Base-by-base conservation (phyloP, 2,797 vertebrate species). In the Peromyscus melanophrys region DNA sequence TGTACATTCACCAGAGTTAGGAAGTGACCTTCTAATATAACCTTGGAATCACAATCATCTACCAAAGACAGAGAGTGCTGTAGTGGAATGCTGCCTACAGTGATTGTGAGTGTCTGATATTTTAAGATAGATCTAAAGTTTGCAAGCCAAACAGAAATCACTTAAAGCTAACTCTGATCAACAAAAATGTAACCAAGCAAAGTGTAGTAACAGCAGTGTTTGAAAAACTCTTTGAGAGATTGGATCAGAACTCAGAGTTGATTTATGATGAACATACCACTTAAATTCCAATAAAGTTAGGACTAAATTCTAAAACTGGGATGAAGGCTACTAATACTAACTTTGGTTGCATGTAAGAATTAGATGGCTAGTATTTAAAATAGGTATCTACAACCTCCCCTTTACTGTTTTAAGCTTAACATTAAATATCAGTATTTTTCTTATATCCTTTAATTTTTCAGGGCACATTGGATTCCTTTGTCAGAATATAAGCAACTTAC, bases 131-230 rank as follows among this genome's bases (percentile, higher is more conserved):
- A 34, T 69, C 94, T 92, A 86, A 55, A 67, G 37, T 94, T 89
- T 86, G 6, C 13, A 88, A 89, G 80, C 10, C 9, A n/a, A 43
- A 10, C 65, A 63, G 46, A 92, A 88, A 16, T 88, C 13, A 76
- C 61, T 87, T 43, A 52, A 5, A 95, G 73, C 37, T 95, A 87
- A 81, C 59, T 84, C 34, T 52, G 14, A 5, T 86, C 3, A 78
- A 67, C 80, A 27, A 95, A 84, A 87, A 87, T 88, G 4, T 80
- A 77, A 90, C 87, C 11, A 69, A 69, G 29, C 13, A 83, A 67
- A n/a, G 84, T 37, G 55, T 69, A 95, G 37, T 1, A 63, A 9
- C 6, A 63, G 1, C 9, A 43, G 61, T 71, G 11, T 87, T 92
- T 67, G 40, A 52, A 67, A 34, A 63, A 80, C 1, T 23, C 9